Conservation (phyloP, 2,888 invertebrate species). For the Melinopterus prodromus region DNA sequence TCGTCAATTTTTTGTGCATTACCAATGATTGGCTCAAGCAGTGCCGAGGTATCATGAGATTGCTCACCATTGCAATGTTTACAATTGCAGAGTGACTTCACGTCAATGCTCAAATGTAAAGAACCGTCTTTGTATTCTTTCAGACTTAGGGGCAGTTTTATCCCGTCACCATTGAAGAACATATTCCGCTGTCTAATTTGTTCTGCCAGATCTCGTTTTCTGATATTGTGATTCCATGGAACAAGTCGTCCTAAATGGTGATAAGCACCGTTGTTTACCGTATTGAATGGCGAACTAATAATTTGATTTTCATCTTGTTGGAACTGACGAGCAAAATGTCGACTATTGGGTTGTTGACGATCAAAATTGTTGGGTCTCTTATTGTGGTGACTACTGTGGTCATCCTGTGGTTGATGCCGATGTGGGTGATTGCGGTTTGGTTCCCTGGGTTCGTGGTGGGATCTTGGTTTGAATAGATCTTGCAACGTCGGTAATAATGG, state of each 20-base stretch:
- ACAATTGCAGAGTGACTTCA: conserved; percentile 55
- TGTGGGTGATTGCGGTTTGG: not conserved
- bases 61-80: conserved; percentile 36
- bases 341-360: not conserved
- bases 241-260: conserved; percentile 33
- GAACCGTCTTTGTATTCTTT: conserved; percentile 52
- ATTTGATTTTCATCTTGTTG: conserved; percentile 21
- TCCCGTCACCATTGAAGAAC: conserved; percentile 55
- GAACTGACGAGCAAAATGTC: not conserved
- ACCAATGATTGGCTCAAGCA: not conserved
- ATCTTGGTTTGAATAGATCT: not conserved
- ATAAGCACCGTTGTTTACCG: conserved; percentile 7
- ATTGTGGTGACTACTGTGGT: not conserved
- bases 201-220: conserved; percentile 39
- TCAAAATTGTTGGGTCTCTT: not conserved
- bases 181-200: conserved; percentile 42
- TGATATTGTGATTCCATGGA: conserved; percentile 28
- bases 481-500: not conserved
- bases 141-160: conserved; percentile 57
- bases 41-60: not conserved
- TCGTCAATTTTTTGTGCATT: not conserved
- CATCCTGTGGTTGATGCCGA: not conserved
- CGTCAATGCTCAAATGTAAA: conserved; percentile 55
- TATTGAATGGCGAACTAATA: conserved; percentile 23
- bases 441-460: not conserved